These are phyloP conservation scores for Gymnarchus niloticus DNA, from an alignment of 2,113 vertebrate genomes.

Conservation along the genomic window DNA sequence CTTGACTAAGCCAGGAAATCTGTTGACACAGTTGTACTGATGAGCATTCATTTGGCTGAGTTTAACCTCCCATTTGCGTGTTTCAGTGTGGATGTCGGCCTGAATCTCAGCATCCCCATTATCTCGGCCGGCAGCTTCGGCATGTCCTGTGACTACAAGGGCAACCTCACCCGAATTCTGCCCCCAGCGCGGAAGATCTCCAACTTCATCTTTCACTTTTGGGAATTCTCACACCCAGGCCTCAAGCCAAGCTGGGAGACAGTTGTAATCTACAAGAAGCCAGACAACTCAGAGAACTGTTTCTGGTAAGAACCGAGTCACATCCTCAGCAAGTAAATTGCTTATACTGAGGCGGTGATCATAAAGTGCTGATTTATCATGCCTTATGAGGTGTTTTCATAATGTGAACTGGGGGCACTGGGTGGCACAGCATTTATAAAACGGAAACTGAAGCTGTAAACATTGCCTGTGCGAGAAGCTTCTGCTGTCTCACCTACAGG, in stretches of 20 bases:
- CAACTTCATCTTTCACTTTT: conserved; percentile 76
- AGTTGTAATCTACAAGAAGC: conserved; percentile 77
- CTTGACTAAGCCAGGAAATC: neutral
- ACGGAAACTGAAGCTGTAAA: too few species aligned
- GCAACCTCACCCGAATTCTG: conserved; percentile 78
- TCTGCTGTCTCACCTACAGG: too few species aligned
- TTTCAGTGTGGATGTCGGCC: conserved; percentile 60
- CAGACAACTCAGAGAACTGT: conserved; percentile 67
- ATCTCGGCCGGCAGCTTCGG: conserved; percentile 92
- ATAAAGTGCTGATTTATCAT: neutral
- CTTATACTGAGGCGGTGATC: neutral
- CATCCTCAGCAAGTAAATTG: neutral
- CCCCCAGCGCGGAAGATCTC: conserved; percentile 82
- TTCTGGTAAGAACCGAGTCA: conserved; percentile 69
- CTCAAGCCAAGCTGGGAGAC: conserved; percentile 75
- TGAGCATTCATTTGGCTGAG: neutral
- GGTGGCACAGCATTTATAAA: too few species aligned
- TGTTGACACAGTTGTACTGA: neutral
- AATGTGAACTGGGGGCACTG: too few species aligned
- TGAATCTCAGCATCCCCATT: conserved; percentile 69
- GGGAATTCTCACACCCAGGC: conserved; percentile 32
- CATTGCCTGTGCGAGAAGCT: too few species aligned
- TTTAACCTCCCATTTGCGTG: neutral
- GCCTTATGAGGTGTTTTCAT: neutral
- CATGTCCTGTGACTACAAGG: conserved; percentile 77